phyloP scores from a whole-genome alignment of 2,888 invertebrate genomes.

The Aplocera efformata region DNA sequence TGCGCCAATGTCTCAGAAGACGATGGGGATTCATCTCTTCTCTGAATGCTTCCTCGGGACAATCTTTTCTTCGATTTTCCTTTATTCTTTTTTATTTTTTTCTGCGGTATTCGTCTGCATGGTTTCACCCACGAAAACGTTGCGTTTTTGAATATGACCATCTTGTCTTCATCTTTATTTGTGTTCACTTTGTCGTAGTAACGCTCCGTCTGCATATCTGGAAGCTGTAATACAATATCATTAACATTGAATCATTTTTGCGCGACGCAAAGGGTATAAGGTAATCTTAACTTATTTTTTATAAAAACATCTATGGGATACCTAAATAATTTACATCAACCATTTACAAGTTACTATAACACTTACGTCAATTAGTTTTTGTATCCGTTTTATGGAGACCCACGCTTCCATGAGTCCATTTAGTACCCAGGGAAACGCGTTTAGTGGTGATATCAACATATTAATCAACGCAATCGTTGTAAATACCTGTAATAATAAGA shows the following conservation, averaged over 20 bases:
- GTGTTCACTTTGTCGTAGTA: slow-evolving; percentile 81
- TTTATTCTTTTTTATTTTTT: slow-evolving; percentile 65
- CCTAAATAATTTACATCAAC: slow-evolving; percentile 1
- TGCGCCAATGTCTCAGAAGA: slow-evolving; percentile 40
- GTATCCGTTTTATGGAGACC: slow-evolving; percentile 94
- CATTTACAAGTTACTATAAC: neutral
- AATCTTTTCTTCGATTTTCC: slow-evolving; percentile 70
- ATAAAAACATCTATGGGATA: too few relatives aligned
- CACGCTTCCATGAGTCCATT: slow-evolving; percentile 98
- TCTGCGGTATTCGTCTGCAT: slow-evolving; percentile 41
- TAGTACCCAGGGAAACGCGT: slow-evolving; percentile 99
- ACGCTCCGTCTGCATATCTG: slow-evolving; percentile 81
- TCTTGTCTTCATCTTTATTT: slow-evolving; percentile 74
- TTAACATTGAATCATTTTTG: too few relatives aligned
- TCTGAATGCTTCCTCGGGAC: slow-evolving; percentile 48
- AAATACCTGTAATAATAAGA: slow-evolving; percentile 80
- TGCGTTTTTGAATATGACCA: slow-evolving; percentile 81
- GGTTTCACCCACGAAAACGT: slow-evolving; percentile 81
- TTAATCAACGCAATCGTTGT: slow-evolving; percentile 96
- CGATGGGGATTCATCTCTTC: slow-evolving; percentile 49
- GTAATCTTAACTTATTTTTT: too few relatives aligned
- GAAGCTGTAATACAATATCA: slow-evolving; percentile 66
- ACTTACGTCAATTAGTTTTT: slow-evolving; percentile 88
- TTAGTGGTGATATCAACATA: slow-evolving; percentile 96
- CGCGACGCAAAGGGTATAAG: too few relatives aligned